Evolutionary conservation across 2,797 vertebrate genomes (phyloP).

Genomic region (Peromyscus attwateri): DNA sequence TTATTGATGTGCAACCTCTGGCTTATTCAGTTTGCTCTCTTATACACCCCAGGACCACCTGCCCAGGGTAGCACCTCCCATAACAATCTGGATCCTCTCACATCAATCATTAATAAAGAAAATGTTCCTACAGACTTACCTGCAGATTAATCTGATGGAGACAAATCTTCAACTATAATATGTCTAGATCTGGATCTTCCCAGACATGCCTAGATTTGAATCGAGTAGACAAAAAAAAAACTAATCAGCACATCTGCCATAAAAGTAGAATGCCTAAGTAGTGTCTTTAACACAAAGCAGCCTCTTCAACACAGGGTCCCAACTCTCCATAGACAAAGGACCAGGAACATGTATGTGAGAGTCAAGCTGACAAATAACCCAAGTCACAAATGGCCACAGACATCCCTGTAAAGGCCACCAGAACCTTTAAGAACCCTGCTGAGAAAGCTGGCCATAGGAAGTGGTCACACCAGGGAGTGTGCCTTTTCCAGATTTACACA

Average conservation of each 20-base stretch:
- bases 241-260: not conserved
- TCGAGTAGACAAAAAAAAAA: not conserved
- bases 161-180: not conserved
- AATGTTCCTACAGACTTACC: not conserved
- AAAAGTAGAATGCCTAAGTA: not conserved
- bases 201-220: not conserved
- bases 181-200: not conserved
- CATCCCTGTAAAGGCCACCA: not conserved
- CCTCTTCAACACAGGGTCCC: not conserved
- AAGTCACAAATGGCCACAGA: not conserved
- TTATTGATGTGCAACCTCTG: not conserved
- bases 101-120: not conserved
- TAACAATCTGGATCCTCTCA: not conserved
- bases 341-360: not conserved
- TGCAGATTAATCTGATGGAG: not conserved
- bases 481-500: not conserved
- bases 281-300: not conserved
- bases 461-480: not conserved
- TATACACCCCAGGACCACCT: not conserved
- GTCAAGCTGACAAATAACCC: not conserved
- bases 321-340: not conserved
- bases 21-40: not conserved
- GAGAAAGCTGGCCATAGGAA: not conserved
- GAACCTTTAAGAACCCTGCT: not conserved
- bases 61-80: not conserved